Base-by-base conservation (phyloP, 2,888 invertebrate genomes). In the Gymnosoma rotundatum region DNA sequence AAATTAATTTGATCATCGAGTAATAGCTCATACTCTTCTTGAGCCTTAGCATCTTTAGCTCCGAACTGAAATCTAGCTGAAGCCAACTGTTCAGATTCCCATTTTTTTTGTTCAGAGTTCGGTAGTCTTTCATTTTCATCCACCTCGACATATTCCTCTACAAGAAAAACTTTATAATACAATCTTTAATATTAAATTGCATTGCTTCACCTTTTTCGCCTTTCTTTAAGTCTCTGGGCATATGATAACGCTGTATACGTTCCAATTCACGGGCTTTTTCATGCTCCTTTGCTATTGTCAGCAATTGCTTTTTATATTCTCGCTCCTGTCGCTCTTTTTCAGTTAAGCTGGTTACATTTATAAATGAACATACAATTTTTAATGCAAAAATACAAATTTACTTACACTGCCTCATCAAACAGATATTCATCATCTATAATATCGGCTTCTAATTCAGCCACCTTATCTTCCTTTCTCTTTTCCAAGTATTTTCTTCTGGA, bases 1-100 rank as follows among this genome's bases (percentile, higher is more conserved):
- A 99, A 99, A 90, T 99, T 98, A 89, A 99, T 98, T 92, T 99
- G 97, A 92, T 99, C 99, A 91, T 99, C 98, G 87, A 99, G 92
- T 45, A 99, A 93, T 42, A 98, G 93, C 85, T 99, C 98, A 93
- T 99, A 99, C 87, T 98, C 97, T 89, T 96, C 94, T 90, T 95
- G 88, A 0, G 93, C 89, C 90, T 93, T 89, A 18, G 96, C 95
- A 94, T 99, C 97, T 92, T 96, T 97, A 0, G 99, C 97, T 10
- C 99, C 99, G 93, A 98, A 98, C 89, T 96, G 96, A 90, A 97
- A 97, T 74, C 97, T 95, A 2, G 98, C 99, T 6, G 97, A 97
- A 69, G 96, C 96, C 93, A 99, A 96, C 92, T 98, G 98, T 90
- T 99, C 99, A 82, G 98, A 97, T 92, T 99, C 99, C 99, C 99